Base-by-base conservation (phyloP, 37 sponge, comb jelly and placozoan species). In the Geodia barretti region DNA sequence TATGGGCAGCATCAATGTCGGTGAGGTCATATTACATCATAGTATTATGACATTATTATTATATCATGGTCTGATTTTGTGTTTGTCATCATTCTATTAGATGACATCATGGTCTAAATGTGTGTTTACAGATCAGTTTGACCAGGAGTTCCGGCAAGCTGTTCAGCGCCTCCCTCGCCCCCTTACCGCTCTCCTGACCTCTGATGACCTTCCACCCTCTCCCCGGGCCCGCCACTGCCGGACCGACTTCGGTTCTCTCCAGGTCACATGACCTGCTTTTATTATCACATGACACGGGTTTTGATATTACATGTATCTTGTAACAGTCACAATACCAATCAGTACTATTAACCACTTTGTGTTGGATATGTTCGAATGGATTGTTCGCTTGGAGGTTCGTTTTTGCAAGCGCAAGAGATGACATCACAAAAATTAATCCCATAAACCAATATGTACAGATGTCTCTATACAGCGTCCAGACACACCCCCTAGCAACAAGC, bases 61-160 rank as follows among this genome's bases (percentile, higher is more conserved):
- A 29, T 29, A 29, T 7, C 23, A 20, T 4, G 19, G 32, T 40
- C 35, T 34, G 36, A 37, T 14, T 24, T 28, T 7, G 72, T 8
- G 36, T 29, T 37, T 29, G 36, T 34, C 39, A 70, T 4, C 23
- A 70, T 70, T 4, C 14, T n/a, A n/a, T n/a, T n/a, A n/a, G n/a
- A n/a, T n/a, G n/a, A 70, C 39, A 70, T 70, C 39, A 70, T 21
- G 36, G 14, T 36, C 17, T 23, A 29, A 4, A 40, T 54, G 5
- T 62, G 8, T 34, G 23, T 79, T 1, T 34, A 32, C 59, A 87
- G 81, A 87, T 47, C 75, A 60, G 69, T 87, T 87, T 87, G 87
- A 87, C 17, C 59, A 70, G 24, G 87, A 87, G 61, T 87, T 76
- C 39, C 41, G 25, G 36, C 74, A 74, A 60, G 41, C 43, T n/a